Evolutionary conservation across 1,140 invertebrate genomes (phyloP).

Genomic region (Drosophila kikkawai): DNA sequence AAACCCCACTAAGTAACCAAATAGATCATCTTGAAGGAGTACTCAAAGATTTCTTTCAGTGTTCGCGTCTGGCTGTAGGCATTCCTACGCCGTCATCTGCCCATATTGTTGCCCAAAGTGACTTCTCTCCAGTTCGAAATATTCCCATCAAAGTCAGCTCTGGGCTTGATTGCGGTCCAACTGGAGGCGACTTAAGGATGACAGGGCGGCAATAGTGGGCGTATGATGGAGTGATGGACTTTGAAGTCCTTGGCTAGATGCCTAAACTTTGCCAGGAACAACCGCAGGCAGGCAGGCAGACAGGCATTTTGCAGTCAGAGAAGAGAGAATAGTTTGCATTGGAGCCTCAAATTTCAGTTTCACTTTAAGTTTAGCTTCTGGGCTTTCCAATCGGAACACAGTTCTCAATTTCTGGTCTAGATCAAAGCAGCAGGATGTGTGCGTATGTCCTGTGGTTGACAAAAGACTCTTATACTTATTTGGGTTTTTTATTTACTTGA

Average conservation of each 20-base stretch:
- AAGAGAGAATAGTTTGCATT: neutral
- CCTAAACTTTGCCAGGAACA: slow-evolving; percentile 10
- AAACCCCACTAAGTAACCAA: no score
- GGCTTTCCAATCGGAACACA: slow-evolving; percentile 9
- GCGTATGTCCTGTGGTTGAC: neutral
- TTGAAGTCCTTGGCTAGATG: slow-evolving; percentile 20
- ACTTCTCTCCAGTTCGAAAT: slow-evolving; percentile 43
- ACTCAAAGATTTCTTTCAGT: neutral
- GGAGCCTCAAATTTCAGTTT: neutral
- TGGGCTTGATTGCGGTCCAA: slow-evolving; percentile 33
- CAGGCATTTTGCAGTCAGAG: slow-evolving; percentile 12
- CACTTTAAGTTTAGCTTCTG: slow-evolving; percentile 4
- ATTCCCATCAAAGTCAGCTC: slow-evolving; percentile 49
- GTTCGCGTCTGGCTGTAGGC: neutral
- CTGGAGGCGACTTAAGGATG: slow-evolving; percentile 11
- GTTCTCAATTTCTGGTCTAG: neutral
- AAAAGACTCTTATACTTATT: neutral
- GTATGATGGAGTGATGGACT: neutral
- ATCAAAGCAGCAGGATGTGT: neutral
- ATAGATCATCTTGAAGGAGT: no score
- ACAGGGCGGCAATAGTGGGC: neutral
- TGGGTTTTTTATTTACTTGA: no score
- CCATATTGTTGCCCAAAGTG: slow-evolving; percentile 5
- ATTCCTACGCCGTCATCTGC: neutral
- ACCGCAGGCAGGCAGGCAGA: slow-evolving; percentile 13